These are phyloP conservation scores for Heteromyza rotundicornis DNA, from an alignment of 2,888 invertebrate species.

Conservation along the genomic window DNA sequence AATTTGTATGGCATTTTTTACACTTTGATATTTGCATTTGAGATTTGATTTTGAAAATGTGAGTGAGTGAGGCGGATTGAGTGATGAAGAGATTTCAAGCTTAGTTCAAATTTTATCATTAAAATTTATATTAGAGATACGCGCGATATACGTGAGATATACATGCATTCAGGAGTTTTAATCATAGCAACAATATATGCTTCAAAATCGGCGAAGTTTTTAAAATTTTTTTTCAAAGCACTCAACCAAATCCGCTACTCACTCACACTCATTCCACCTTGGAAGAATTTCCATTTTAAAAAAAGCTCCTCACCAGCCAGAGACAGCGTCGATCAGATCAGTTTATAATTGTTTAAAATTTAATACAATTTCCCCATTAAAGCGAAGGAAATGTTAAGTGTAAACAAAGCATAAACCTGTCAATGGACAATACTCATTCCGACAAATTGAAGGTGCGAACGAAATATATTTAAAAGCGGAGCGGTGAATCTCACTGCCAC, in stretches of 20 bases:
- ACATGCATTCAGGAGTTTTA: too few species aligned
- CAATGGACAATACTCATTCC: conserved; percentile 52
- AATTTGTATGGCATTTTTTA: background rate
- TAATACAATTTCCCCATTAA: conserved; percentile 25
- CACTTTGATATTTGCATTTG: conserved; percentile 3
- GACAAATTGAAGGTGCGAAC: conserved; percentile 56
- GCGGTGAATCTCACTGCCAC: too few species aligned
- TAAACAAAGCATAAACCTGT: conserved; percentile 60
- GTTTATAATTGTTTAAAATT: conserved; percentile 27
- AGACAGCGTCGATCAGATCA: background rate
- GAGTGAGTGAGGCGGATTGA: background rate
- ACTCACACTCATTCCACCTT: background rate
- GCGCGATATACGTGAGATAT: too few species aligned
- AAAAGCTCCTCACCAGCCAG: too few species aligned
- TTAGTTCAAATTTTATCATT: too few species aligned
- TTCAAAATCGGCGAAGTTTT: too few species aligned
- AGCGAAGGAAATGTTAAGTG: conserved; percentile 31
- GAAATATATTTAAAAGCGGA: too few species aligned
- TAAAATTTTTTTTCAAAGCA: too few species aligned
- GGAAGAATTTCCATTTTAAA: too few species aligned
- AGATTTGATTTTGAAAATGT: background rate
- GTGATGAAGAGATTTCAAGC: background rate
- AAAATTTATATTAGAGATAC: too few species aligned
- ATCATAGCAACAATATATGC: too few species aligned
- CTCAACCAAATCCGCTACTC: background rate